Evolutionary conservation across 2,797 vertebrate species (phyloP).

Genomic region (Lagocephalus sceleratus): DNA sequence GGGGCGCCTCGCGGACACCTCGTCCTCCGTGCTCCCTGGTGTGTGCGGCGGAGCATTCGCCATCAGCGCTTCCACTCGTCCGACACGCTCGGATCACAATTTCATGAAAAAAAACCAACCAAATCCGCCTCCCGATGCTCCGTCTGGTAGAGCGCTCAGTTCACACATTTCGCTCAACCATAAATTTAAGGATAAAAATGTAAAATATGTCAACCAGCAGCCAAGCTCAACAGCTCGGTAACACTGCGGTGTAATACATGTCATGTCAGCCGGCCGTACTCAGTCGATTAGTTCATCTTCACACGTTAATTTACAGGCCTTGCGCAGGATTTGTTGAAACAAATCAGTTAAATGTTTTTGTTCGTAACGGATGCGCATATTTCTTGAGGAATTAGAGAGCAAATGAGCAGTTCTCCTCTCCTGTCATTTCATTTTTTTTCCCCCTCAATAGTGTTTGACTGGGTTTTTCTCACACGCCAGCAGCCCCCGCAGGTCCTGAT

Average conservation of each 20-base stretch:
- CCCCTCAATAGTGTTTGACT: too few relatives aligned
- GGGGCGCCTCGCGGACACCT: conserved; percentile 52
- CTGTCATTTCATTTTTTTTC: too few relatives aligned
- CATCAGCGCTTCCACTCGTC: conserved; percentile 37
- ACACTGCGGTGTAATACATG: neutral
- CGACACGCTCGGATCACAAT: conserved; percentile 6
- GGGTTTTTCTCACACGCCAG: neutral
- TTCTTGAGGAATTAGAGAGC: neutral
- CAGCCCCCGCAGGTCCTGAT: conserved; percentile 9
- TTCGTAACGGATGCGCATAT: neutral
- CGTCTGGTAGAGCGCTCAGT: neutral
- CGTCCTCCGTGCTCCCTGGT: conserved; percentile 57
- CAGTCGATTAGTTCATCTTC: neutral
- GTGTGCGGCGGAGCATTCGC: conserved; percentile 51
- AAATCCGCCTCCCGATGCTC: neutral
- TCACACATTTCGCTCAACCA: neutral
- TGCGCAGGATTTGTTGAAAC: neutral
- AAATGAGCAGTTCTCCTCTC: too few relatives aligned
- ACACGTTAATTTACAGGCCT: neutral
- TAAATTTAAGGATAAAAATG: neutral
- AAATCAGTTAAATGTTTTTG: neutral
- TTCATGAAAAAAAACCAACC: neutral
- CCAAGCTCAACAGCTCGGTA: neutral
- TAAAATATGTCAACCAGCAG: neutral
- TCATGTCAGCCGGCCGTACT: neutral